These are phyloP conservation scores for Hetaerina titia DNA, from an alignment of 2,888 invertebrate genomes.

Conservation along the genomic window DNA sequence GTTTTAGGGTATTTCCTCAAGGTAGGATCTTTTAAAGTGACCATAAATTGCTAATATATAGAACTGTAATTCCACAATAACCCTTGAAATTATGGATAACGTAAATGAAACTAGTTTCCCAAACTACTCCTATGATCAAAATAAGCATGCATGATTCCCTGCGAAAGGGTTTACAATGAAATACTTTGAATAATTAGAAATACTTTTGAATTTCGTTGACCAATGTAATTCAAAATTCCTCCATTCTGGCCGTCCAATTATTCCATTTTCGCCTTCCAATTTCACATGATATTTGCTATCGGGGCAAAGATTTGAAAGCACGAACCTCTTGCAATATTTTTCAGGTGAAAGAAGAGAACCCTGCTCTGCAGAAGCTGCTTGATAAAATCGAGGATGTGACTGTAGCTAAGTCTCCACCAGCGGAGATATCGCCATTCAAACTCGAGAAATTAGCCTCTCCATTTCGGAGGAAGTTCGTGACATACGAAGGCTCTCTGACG, in stretches of 20 bases:
- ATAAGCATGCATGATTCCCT: neutral
- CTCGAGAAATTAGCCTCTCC: neutral
- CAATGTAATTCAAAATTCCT: too few relatives aligned
- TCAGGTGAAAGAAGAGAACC: neutral
- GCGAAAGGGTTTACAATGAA: neutral
- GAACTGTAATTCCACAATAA: neutral
- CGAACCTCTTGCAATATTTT: neutral
- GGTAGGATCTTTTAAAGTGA: constrained; percentile 46
- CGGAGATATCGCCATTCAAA: neutral
- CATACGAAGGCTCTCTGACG: constrained; percentile 63
- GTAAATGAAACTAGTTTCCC: neutral
- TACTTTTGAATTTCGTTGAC: too few relatives aligned
- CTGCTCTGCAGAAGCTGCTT: neutral
- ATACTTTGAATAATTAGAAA: neutral
- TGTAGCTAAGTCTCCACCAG: neutral
- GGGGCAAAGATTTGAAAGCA: neutral
- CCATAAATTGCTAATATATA: too few relatives aligned
- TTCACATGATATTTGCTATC: neutral
- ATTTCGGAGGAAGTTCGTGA: neutral
- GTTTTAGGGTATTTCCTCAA: constrained; percentile 70
- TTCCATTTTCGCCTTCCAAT: too few relatives aligned
- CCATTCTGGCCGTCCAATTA: too few relatives aligned
- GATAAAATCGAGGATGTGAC: neutral
- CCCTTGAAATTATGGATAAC: neutral
- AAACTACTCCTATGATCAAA: neutral